Conservation (phyloP, 2,797 vertebrate species). For the Macropodus opercularis region DNA sequence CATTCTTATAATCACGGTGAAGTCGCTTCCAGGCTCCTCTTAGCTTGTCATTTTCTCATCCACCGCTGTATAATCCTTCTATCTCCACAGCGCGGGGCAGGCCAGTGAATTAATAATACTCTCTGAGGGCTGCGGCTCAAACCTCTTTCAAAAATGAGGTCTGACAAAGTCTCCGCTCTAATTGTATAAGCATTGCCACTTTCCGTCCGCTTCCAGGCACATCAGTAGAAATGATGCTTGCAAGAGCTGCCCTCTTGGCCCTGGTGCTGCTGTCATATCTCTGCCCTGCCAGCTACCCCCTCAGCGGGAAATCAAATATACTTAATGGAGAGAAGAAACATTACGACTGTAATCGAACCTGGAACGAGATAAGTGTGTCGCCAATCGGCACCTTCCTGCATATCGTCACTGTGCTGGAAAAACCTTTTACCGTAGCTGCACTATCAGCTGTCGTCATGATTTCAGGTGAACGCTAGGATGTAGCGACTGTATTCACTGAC, state of each 20-base stretch:
- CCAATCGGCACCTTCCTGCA: constrained; percentile 67
- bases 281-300: constrained; percentile 51
- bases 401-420: constrained; percentile 42
- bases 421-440: constrained; percentile 56
- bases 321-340: constrained; percentile 79
- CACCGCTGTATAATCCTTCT: constrained; percentile 60
- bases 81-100: constrained; percentile 51
- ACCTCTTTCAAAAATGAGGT: constrained; percentile 79
- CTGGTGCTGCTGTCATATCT: constrained; percentile 55
- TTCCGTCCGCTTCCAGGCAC: constrained; percentile 60
- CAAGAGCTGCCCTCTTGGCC: constrained; percentile 72
- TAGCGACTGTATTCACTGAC: constrained; percentile 25
- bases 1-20: constrained; percentile 49
- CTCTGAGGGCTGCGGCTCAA: constrained; percentile 65
- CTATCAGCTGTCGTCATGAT: constrained; percentile 56
- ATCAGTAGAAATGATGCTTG: constrained; percentile 69
- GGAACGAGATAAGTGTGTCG: constrained; percentile 73
- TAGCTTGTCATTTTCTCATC: constrained; percentile 61
- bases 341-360: constrained; percentile 75
- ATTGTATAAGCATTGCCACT: constrained; percentile 75
- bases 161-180: constrained; percentile 74
- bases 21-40: constrained; percentile 43
- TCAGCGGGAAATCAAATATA: constrained; percentile 79
- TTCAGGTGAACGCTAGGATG: constrained; percentile 41
- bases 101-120: constrained; percentile 71